These are phyloP conservation scores for Agrochola macilenta DNA, from an alignment of 2,888 invertebrate species.

Conservation along the genomic window DNA sequence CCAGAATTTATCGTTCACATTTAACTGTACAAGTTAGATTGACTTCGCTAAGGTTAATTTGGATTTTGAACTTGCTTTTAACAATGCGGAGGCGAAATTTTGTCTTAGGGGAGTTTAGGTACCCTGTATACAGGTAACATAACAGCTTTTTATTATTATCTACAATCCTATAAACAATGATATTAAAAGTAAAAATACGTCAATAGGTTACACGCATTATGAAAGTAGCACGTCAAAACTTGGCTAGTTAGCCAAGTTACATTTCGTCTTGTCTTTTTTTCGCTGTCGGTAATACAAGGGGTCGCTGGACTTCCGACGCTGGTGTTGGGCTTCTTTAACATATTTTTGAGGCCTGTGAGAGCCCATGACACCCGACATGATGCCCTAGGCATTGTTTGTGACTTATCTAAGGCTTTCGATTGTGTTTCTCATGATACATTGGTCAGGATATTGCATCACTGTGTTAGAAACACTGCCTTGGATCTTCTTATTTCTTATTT, in stretches of 20 bases:
- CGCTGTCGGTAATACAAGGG: background rate
- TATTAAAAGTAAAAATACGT: background rate
- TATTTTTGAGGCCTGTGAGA: too few species aligned
- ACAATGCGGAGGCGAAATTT: constrained; percentile 45
- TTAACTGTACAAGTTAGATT: constrained; percentile 81
- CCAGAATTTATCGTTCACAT: constrained; percentile 76
- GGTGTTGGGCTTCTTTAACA: too few species aligned
- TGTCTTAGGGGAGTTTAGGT: constrained; percentile 14
- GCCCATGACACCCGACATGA: too few species aligned
- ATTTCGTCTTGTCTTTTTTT: background rate
- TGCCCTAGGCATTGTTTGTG: too few species aligned
- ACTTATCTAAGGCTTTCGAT: too few species aligned
- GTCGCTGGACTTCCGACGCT: too few species aligned
- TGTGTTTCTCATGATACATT: too few species aligned
- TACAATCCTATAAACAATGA: background rate
- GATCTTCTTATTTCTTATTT: too few species aligned
- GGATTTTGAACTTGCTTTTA: constrained; percentile 63
- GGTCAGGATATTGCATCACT: too few species aligned
- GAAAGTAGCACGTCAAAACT: background rate
- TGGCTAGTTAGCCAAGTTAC: background rate
- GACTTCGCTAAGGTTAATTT: constrained; percentile 74
- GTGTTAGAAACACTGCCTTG: too few species aligned
- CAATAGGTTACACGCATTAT: background rate
- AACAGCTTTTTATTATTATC: background rate
- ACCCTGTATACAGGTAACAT: background rate